Evolutionary conservation across 2,113 vertebrate species (phyloP), one percentile per base, ranked within the genome.

Genomic region (Hippocampus zosterae): DNA sequence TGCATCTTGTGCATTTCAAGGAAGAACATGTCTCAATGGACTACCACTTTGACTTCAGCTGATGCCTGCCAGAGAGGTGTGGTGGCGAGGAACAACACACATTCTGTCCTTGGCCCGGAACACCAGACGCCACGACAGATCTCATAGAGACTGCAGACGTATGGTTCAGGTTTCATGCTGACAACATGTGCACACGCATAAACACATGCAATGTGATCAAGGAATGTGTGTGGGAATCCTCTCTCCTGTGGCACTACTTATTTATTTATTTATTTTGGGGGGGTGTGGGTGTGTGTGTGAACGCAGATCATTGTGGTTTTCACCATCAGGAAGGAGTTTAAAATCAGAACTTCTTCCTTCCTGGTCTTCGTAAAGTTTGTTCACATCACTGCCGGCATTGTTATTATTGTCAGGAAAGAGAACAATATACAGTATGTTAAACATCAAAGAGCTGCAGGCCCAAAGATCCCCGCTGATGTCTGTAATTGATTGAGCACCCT

Each of bases 261-360:
- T 37, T 37, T 37, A 37, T 37, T 37, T 37, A 5, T 37, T 37
- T 37, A 6, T 37, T 33, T 73, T 29, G 29, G 3, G 29, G 0
- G 29, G 3, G 29, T 3, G 29, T 29, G 29, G 0, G 29, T 65
- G 61, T 11, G 44, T 1, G 33, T 50, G 52, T 1, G 52, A 44
- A 65, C 59, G 73, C 48, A 60, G 23, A 72, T 66, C 70, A 41
- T 61, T 75, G 84, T 75, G 71, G 74, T 67, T 86, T 87, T 83
- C 27, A 62, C 52, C 67, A 80, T 76, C 70, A 71, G 60, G 57
- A 61, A 18, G 59, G 69, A 65, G 78, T 81, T 79, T 72, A 71
- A 76, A 71, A 83, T 73, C 57, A 29, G 52, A 65, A 70, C 73
- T 59, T 69, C 25, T 62, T 69, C 25, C 23, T 63, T 71, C 10